Conservation (phyloP, 2,888 invertebrate species). For the Diarsia brunnea region DNA sequence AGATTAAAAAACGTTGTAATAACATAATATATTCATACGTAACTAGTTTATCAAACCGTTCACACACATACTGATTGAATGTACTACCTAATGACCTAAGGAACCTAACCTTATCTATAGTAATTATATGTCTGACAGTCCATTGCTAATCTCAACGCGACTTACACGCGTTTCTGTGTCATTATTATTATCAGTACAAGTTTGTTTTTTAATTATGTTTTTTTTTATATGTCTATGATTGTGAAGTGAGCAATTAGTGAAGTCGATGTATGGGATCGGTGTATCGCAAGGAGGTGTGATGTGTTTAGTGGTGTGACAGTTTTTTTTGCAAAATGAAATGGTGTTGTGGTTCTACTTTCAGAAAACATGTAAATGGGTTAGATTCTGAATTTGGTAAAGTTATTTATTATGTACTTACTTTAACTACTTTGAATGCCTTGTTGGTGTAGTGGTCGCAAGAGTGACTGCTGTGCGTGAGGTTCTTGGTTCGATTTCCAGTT, state of each 20-base stretch:
- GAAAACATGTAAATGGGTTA: slow-evolving; percentile 32
- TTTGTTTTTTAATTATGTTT: slow-evolving; percentile 13
- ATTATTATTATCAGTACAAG: slow-evolving; percentile 23
- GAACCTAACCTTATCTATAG: slow-evolving; percentile 45
- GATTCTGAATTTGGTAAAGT: slow-evolving; percentile 51
- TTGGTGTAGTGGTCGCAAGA: too few species aligned
- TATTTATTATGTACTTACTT: not conserved
- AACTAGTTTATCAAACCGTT: slow-evolving; percentile 56
- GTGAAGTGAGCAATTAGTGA: slow-evolving; percentile 1
- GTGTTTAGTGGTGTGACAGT: slow-evolving; percentile 25
- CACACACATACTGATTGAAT: slow-evolving; percentile 66
- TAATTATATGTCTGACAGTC: slow-evolving; percentile 51
- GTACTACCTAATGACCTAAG: slow-evolving; percentile 51
- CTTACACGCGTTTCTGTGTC: slow-evolving; percentile 51
- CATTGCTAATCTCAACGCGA: slow-evolving; percentile 45
- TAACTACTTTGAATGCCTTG: not conserved
- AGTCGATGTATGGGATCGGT: slow-evolving; percentile 18
- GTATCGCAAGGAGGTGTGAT: slow-evolving; percentile 8
- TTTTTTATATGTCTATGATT: slow-evolving; percentile 1
- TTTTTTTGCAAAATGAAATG: slow-evolving; percentile 46
- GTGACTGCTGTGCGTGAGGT: too few species aligned
- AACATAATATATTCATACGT: not conserved
- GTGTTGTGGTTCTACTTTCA: slow-evolving; percentile 43
- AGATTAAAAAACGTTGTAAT: not conserved
- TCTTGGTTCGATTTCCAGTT: too few species aligned